Base-by-base conservation (phyloP, 2,113 vertebrate species). In the Spermophilus dauricus region DNA sequence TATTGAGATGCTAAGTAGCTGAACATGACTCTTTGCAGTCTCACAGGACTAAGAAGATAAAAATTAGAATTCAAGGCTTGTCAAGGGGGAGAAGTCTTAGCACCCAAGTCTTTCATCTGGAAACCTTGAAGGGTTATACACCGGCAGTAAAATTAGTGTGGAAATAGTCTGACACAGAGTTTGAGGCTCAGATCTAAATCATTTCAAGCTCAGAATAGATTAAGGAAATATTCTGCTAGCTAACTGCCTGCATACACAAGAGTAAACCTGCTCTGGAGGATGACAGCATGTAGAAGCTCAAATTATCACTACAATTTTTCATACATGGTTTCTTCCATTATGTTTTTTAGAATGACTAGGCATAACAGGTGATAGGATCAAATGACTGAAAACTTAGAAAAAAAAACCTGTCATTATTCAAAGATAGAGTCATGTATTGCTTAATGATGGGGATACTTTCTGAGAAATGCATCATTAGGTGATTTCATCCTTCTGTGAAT, bases 341-440 rank as follows among this genome's bases (percentile, higher is more conserved):
- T 2, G 51, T 53, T 83, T 73, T 45, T 28, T 14, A 70, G 73
- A 61, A 93, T 69, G 70, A 91, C 45, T 2, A 80, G 58, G 34
- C n/a, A 86, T 53, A 53, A 20, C 16, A 84, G 28, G 20, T 72
- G 39, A 76, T 80, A 91, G 72, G 58, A 93, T 67, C 20, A 91
- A 85, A 84, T 95, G 18, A 92, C 32, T 80, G 63, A 94, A 97
- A 94, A 92, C 42, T 8, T 86, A 86, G 34, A 51, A 6, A 17
- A 67, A 78, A 96, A 96, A 51, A 84, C 42, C 45, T 56, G 37
- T 88, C 53, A 37, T 72, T 37, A 96, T 76, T 85, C 90, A 76
- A 95, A 56, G 48, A 88, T 63, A 45, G 2, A 89, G 30, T 17
- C 39, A 48, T 51, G 13, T 63, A 11, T 45, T 42, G 34, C 37